Percentiles rank a stretch among this genome's conserved stretches.
Conservation (phyloP, 1,140 invertebrate genomes). For the Pogonomyrmex californicus region DNA sequence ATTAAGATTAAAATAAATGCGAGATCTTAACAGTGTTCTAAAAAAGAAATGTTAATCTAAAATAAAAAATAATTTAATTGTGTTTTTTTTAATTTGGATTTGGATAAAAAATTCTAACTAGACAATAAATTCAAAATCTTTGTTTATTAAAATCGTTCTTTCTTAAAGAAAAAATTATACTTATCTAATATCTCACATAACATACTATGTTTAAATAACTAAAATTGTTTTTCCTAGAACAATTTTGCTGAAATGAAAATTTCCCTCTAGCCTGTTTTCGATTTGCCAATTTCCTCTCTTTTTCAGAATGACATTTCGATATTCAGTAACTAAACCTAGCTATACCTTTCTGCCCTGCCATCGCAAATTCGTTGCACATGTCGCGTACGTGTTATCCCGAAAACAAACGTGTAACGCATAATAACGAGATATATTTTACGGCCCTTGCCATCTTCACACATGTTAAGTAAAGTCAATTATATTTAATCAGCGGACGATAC, state of each 20-base stretch:
- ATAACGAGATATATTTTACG: conserved; percentile 45
- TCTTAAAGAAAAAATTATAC: neutral
- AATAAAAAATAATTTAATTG: conserved; percentile 28
- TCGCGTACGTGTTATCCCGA: conserved; percentile 9
- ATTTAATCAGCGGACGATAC: conserved; percentile 59
- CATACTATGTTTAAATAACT: neutral
- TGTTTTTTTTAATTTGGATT: conserved; percentile 1
- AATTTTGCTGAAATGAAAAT: neutral
- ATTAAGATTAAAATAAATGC: conserved; percentile 18
- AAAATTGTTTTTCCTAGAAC: neutral
- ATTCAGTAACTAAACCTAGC: neutral
- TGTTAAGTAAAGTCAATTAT: conserved; percentile 63
- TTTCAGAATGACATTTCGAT: conserved; percentile 12
- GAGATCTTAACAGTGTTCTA: conserved; percentile 20
- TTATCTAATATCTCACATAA: neutral
- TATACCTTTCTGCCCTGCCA: conserved; percentile 1
- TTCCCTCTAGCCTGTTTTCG: neutral
- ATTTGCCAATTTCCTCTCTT: neutral
- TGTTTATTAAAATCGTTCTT: neutral
- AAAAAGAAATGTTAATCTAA: neutral
- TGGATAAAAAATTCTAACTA: neutral
- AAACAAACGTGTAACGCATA: conserved; percentile 19
- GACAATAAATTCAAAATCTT: neutral
- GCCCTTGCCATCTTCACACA: neutral
- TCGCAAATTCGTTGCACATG: conserved; percentile 2